Evolutionary conservation across 53 echinoderm and acorn worm genomes (phyloP).

Genomic region (Zoroaster sp.): DNA sequence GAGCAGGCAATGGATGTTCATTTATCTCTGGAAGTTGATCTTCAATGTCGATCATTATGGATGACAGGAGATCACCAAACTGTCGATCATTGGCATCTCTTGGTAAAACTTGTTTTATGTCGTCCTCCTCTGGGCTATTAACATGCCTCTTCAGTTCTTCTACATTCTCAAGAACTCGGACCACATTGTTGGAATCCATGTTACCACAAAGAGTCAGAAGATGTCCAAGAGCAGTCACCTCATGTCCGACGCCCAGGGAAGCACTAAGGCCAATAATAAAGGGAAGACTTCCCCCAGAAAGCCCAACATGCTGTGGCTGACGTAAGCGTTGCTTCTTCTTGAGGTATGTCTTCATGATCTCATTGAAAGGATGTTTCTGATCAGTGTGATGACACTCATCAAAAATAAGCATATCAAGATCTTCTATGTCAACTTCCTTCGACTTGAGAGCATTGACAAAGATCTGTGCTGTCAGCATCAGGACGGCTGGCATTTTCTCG

Average conservation of each 20-base stretch:
- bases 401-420: slow-evolving; percentile 69
- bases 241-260: slow-evolving; percentile 67
- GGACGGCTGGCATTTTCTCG: not conserved
- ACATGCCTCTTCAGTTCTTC: slow-evolving; percentile 60
- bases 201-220: slow-evolving; percentile 73
- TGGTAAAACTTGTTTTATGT: slow-evolving; percentile 17
- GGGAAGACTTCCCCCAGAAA: slow-evolving; percentile 49
- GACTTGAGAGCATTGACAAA: slow-evolving; percentile 65
- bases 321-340: slow-evolving; percentile 23
- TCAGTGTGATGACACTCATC: slow-evolving; percentile 88
- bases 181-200: slow-evolving; percentile 67
- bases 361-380: slow-evolving; percentile 74
- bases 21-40: not conserved
- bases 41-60: slow-evolving; percentile 62
- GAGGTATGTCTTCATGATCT: slow-evolving; percentile 76
- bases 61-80: slow-evolving; percentile 22
- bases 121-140: slow-evolving; percentile 58
- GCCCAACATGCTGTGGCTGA: slow-evolving; percentile 31
- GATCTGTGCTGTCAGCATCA: slow-evolving; percentile 84
- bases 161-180: slow-evolving; percentile 14
- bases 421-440: not conserved
- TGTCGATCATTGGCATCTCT: slow-evolving; percentile 7
- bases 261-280: slow-evolving; percentile 78
- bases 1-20: not conserved
- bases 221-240: slow-evolving; percentile 44